Evolutionary conservation across 2,797 vertebrate genomes (phyloP).

Genomic region (Squalus acanthias): DNA sequence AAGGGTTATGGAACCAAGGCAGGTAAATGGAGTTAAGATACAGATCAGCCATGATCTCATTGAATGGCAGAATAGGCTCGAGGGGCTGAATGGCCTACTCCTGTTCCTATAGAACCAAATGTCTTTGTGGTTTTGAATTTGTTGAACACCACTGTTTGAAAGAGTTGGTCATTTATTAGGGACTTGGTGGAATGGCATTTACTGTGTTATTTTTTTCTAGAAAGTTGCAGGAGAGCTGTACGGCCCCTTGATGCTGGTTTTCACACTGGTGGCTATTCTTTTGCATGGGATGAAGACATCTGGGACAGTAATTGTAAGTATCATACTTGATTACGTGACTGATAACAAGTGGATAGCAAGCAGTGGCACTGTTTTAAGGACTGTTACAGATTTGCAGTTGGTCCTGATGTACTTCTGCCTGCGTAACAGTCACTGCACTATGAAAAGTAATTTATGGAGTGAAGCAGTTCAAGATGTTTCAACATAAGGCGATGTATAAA

Average conservation of each 20-base stretch:
- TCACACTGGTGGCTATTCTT: conserved; percentile 90
- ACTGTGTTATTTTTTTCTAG: conserved; percentile 50
- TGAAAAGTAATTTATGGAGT: background rate
- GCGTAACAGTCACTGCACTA: background rate
- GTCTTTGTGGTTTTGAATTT: background rate
- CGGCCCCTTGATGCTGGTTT: conserved; percentile 93
- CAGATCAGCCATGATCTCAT: background rate
- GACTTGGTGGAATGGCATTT: background rate
- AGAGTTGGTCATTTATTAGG: background rate
- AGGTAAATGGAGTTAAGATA: background rate
- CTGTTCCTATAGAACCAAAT: background rate
- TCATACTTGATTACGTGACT: background rate
- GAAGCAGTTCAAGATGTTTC: background rate
- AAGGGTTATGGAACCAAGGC: background rate
- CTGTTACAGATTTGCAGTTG: background rate
- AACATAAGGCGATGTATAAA: background rate
- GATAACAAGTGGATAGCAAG: background rate
- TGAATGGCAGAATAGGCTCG: background rate
- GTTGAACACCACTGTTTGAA: background rate
- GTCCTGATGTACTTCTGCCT: background rate
- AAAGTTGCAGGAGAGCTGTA: conserved; percentile 94
- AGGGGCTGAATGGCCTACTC: background rate
- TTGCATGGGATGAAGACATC: conserved; percentile 98
- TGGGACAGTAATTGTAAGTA: conserved; percentile 84
- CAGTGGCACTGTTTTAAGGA: background rate